Conservation (phyloP, 2,888 invertebrate species). For the Lordiphosa fenestrarum region DNA sequence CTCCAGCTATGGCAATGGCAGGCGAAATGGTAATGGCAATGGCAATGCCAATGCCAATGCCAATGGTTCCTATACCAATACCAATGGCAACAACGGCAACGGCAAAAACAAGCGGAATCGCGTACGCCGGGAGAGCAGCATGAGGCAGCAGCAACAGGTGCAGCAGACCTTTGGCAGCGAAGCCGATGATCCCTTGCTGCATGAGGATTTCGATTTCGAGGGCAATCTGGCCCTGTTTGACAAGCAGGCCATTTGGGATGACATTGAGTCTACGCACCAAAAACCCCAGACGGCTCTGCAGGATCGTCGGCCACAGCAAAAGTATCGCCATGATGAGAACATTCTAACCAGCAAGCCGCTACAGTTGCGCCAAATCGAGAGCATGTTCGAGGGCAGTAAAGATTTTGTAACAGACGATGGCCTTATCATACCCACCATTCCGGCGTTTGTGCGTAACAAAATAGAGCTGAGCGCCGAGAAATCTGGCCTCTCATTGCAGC, state of each 20-base stretch:
- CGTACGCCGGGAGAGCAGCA: constrained; percentile 72
- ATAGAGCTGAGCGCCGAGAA: constrained; percentile 86
- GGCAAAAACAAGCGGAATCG: constrained; percentile 65
- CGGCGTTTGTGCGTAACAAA: constrained; percentile 84
- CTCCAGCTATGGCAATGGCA: constrained; percentile 55
- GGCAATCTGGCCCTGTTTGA: constrained; percentile 95
- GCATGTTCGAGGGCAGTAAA: constrained; percentile 78
- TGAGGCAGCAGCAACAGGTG: constrained; percentile 65
- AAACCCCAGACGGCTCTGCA: constrained; percentile 67
- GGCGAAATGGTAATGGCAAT: constrained; percentile 38
- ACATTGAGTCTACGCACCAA: constrained; percentile 82
- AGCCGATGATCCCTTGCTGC: constrained; percentile 78
- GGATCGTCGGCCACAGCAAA: constrained; percentile 77
- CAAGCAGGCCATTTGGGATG: constrained; percentile 90
- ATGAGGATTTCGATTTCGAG: constrained; percentile 95
- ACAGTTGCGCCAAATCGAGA: constrained; percentile 85
- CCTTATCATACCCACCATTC: constrained; percentile 88
- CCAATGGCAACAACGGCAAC: constrained; percentile 42
- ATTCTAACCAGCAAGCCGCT: constrained; percentile 86
- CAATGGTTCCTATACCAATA: constrained; percentile 24
- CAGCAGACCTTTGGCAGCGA: constrained; percentile 78
- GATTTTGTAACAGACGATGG: constrained; percentile 86
- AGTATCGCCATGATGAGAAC: constrained; percentile 92
- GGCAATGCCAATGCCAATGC: constrained; percentile 36
- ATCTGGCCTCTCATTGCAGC: constrained; percentile 84